Evolutionary conservation across 2,113 vertebrate genomes (phyloP).

Genomic region (Perca fluviatilis): DNA sequence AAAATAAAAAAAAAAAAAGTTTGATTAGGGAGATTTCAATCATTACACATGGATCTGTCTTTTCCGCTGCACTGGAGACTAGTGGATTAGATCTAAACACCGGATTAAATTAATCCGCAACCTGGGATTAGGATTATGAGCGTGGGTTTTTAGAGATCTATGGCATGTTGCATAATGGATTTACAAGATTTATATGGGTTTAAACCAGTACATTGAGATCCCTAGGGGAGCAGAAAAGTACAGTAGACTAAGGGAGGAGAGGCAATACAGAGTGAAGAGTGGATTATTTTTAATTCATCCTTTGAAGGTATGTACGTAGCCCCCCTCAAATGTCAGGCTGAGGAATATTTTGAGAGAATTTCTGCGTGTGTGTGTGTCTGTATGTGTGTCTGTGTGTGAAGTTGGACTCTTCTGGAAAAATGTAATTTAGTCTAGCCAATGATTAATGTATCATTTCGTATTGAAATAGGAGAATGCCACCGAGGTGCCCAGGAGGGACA

Average conservation of each 20-base stretch:
- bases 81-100: conserved; percentile 75
- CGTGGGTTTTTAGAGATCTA: conserved; percentile 65
- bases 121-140: conserved; percentile 73
- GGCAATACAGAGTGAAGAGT: conserved; percentile 32
- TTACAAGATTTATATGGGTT: conserved; percentile 70
- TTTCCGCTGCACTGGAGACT: conserved; percentile 37
- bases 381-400: not conserved
- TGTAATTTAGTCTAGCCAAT: conserved; percentile 36
- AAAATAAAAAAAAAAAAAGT: conserved; percentile 34
- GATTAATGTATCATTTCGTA: conserved; percentile 62
- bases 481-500: conserved; percentile 37
- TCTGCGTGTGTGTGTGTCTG: not conserved
- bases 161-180: conserved; percentile 72
- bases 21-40: conserved; percentile 61
- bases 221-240: conserved; percentile 36
- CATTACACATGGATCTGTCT: conserved; percentile 43
- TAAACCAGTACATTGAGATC: conserved; percentile 53
- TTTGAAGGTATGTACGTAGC: conserved; percentile 41
- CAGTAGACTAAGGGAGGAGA: conserved; percentile 28
- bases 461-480: conserved; percentile 49
- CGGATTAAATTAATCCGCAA: conserved; percentile 74
- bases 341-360: conserved; percentile 25
- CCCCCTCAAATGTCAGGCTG: conserved; percentile 8
- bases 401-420: conserved; percentile 39
- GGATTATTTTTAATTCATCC: conserved; percentile 56